Conservation (phyloP, 1,140 invertebrate genomes). For the Ceratitis capitata region DNA sequence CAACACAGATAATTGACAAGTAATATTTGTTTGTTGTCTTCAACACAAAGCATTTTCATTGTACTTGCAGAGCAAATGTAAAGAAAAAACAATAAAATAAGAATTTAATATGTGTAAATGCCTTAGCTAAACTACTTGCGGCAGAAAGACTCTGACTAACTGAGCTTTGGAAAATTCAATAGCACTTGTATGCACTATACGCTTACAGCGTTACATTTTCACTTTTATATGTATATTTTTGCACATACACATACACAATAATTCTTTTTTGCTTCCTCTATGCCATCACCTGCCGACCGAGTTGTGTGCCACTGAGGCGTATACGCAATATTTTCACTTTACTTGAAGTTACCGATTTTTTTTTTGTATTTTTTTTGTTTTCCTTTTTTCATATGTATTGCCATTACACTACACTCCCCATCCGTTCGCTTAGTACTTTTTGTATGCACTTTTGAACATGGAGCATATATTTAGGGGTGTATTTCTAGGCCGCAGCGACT, state of each 20-base stretch:
- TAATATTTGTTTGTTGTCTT: background rate
- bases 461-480: slow-evolving; percentile 23
- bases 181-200: slow-evolving; percentile 1
- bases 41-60: too few species aligned
- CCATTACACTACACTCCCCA: too few species aligned
- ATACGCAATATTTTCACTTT: slow-evolving; percentile 4
- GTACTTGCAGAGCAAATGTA: too few species aligned
- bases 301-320: background rate
- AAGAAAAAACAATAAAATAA: too few species aligned
- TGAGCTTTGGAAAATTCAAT: slow-evolving; percentile 25
- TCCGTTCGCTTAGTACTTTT: background rate
- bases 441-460: background rate
- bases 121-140: background rate
- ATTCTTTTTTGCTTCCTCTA: background rate
- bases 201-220: background rate
- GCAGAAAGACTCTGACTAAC: background rate
- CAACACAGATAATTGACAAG: background rate
- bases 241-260: background rate
- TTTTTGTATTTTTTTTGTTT: too few species aligned
- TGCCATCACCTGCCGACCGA: background rate
- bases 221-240: background rate
- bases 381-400: too few species aligned
- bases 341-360: background rate
- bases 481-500: background rate
- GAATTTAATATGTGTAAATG: background rate